Conservation (phyloP, 2,113 vertebrate species). For the Argyrosomus japonicus region DNA sequence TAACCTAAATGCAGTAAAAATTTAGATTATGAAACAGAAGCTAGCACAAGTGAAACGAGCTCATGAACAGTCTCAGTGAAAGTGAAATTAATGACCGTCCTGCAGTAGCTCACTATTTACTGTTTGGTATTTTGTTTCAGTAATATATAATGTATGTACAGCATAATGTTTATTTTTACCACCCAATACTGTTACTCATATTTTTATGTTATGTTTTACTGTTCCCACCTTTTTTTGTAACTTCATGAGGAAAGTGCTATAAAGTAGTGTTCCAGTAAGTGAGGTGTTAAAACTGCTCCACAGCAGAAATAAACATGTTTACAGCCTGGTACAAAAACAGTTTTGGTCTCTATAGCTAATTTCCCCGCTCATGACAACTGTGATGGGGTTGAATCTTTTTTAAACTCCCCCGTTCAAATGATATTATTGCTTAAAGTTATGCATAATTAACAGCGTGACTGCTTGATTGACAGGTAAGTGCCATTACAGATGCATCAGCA, state of each 20-base stretch:
- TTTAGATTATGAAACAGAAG: slow-evolving; percentile 17
- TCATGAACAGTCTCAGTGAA: slow-evolving; percentile 11
- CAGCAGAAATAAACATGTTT: no score
- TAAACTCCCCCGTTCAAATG: no score
- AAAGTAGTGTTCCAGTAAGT: background rate
- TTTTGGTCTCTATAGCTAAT: no score
- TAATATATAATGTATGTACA: no score
- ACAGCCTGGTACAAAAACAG: no score
- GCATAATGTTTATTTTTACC: background rate
- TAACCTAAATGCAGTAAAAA: background rate
- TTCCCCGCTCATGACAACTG: no score
- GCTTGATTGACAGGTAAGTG: no score
- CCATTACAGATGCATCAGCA: no score
- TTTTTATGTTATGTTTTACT: background rate
- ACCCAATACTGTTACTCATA: background rate
- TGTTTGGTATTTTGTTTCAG: background rate
- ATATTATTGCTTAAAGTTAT: no score
- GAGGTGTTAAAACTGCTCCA: background rate
- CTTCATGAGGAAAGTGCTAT: background rate
- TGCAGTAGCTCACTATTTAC: slow-evolving; percentile 8
- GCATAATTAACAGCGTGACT: no score
- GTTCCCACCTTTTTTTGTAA: background rate
- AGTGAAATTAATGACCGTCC: background rate
- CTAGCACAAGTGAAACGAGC: slow-evolving; percentile 16
- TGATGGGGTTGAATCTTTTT: no score